Evolutionary conservation across 2,113 vertebrate genomes (phyloP), one percentile per base, ranked within the genome.

Genomic region (Octodon degus): DNA sequence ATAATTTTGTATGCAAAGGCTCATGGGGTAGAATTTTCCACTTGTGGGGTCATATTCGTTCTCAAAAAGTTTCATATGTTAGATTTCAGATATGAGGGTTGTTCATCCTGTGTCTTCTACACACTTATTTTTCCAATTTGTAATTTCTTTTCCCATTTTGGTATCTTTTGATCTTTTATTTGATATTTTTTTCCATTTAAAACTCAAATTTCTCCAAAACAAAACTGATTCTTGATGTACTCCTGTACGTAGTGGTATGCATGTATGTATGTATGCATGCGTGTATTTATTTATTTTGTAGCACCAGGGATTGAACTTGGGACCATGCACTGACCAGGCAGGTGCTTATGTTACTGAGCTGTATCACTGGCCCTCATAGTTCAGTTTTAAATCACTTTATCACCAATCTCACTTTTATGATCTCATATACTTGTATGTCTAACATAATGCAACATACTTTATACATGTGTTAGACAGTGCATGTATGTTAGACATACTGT

Each of bases 71-170:
- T 84, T 55, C 34, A 43, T 22, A 34, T 20, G 65, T 76, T 67
- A 24, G n/a, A 84, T 32, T 77, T 67, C 32, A 93, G 50, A 70
- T 81, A 27, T 77, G 25, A 90, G 82, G 32, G 14, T n/a, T 58
- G 7, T 1, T 65, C 60, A 65, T 55, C 27, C 58, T 89, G 4
- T 86, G 72, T 50, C 24, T 50, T 17, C 63, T 40, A 9, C 60
- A 95, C 9, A 88, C 60, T 50, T 22, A 70, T 83, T 90, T 90
- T 96, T 91, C 34, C 20, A 60, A n/a, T 88, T 92, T 96, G 7
- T 43, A 60, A 79, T 47, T 85, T 83, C 43, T 84, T 89, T 90
- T 86, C 72, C 37, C 22, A 94, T 91, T 85, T 90, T 74, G 63
- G 34, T 14, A 50, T 5, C 5, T 65, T 93, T 53, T 87, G 60